phyloP scores from a whole-genome alignment of 1,140 invertebrate species.

The Drusus annulatus region DNA sequence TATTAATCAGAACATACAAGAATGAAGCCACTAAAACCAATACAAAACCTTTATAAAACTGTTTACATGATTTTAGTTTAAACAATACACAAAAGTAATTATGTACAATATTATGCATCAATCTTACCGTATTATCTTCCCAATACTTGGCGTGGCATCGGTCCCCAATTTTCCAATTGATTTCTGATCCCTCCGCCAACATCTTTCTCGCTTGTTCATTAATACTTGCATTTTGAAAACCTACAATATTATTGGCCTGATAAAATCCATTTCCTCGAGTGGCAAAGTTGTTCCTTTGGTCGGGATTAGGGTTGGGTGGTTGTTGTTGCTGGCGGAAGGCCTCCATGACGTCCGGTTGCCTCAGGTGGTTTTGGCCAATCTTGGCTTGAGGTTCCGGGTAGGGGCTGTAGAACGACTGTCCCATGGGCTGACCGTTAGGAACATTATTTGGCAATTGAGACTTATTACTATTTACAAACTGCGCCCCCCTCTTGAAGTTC shows the following conservation, averaged over 20 bases:
- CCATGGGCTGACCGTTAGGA: constrained; percentile 62
- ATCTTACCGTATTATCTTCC: constrained; percentile 89
- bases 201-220: constrained; percentile 75
- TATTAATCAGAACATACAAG: too few relatives aligned
- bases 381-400: constrained; percentile 50
- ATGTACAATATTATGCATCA: too few relatives aligned
- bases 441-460: constrained; percentile 60
- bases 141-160: constrained; percentile 91
- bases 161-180: constrained; percentile 84
- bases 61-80: not conserved
- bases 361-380: constrained; percentile 38
- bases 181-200: constrained; percentile 64
- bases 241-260: constrained; percentile 72
- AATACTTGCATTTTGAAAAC: constrained; percentile 74
- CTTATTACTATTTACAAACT: constrained; percentile 57
- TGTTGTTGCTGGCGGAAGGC: constrained; percentile 37
- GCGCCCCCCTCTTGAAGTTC: constrained; percentile 52
- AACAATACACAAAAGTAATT: too few relatives aligned
- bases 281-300: constrained; percentile 49
- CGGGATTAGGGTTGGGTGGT: constrained; percentile 23
- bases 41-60: not conserved
- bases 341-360: constrained; percentile 48
- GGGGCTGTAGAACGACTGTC: constrained; percentile 53
- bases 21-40: not conserved
- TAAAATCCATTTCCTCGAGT: constrained; percentile 65